Evolutionary conservation across 2,113 vertebrate species (phyloP).

Genomic region (Oryzias celebensis): DNA sequence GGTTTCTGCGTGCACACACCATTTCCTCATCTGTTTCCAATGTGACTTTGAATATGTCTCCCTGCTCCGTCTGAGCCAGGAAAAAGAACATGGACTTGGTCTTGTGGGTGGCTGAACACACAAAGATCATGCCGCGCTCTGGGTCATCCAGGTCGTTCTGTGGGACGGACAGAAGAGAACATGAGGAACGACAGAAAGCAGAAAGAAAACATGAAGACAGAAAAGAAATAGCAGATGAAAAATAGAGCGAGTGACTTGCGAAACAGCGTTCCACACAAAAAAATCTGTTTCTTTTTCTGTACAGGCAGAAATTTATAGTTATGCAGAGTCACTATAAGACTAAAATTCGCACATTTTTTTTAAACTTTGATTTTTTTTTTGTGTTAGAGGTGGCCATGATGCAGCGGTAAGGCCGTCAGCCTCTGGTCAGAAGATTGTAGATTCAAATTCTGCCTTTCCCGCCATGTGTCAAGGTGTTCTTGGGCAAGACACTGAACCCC

Average conservation of each 20-base stretch:
- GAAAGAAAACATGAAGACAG: conserved; percentile 3
- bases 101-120: conserved; percentile 98
- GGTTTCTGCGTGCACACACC: conserved; percentile 76
- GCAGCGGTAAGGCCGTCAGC: too few relatives aligned
- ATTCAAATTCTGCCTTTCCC: too few relatives aligned
- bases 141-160: conserved; percentile 98
- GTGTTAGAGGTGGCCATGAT: too few relatives aligned
- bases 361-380: too few relatives aligned
- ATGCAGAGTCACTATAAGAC: too few relatives aligned
- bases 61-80: conserved; percentile 97
- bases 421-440: too few relatives aligned
- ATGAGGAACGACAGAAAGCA: neutral
- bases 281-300: neutral
- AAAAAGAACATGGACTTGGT: conserved; percentile 99
- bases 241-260: neutral
- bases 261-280: neutral
- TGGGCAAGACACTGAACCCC: too few relatives aligned
- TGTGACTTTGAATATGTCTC: conserved; percentile 98
- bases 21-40: conserved; percentile 98
- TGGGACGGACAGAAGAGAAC: neutral
- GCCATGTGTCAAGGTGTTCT: too few relatives aligned
- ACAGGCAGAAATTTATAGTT: neutral
- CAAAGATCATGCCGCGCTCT: conserved; percentile 98
- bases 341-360: too few relatives aligned
- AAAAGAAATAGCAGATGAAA: neutral